A percentile compares a stretch with the other conserved stretches of the same genome.
These are phyloP conservation scores for Solenodon paradoxus DNA, from an alignment of 2,113 vertebrate species.

Conservation along the genomic window DNA sequence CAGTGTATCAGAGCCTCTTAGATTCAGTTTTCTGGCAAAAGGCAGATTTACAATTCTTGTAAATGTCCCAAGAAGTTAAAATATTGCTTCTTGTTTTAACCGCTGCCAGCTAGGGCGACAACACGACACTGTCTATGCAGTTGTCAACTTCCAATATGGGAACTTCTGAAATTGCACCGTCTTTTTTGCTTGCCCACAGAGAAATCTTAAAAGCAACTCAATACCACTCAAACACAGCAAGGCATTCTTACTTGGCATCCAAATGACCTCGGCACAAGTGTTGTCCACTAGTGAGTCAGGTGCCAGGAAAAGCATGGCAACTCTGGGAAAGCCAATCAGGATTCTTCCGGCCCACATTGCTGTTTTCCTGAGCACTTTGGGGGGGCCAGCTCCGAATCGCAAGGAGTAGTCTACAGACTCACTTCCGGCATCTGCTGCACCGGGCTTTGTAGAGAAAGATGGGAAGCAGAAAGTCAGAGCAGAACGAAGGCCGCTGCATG, in stretches of 20 bases:
- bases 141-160: background rate
- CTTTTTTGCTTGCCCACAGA: constrained; percentile 13
- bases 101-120: constrained; percentile 36
- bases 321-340: background rate
- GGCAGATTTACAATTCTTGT: constrained; percentile 64
- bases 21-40: constrained; percentile 63
- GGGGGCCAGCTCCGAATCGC: background rate
- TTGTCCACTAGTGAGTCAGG: background rate
- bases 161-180: constrained; percentile 2
- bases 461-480: background rate
- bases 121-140: constrained; percentile 2
- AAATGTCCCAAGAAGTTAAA: constrained; percentile 68
- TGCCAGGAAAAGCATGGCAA: background rate
- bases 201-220: constrained; percentile 18
- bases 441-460: background rate
- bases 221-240: background rate
- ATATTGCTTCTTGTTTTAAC: constrained; percentile 62
- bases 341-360: background rate
- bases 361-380: background rate
- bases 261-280: background rate
- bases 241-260: background rate
- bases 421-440: background rate
- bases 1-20: constrained; percentile 49
- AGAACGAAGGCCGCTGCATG: background rate
- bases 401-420: no score